phyloP scores from a whole-genome alignment of 2,113 vertebrate species.

The Mustelus asterias region DNA sequence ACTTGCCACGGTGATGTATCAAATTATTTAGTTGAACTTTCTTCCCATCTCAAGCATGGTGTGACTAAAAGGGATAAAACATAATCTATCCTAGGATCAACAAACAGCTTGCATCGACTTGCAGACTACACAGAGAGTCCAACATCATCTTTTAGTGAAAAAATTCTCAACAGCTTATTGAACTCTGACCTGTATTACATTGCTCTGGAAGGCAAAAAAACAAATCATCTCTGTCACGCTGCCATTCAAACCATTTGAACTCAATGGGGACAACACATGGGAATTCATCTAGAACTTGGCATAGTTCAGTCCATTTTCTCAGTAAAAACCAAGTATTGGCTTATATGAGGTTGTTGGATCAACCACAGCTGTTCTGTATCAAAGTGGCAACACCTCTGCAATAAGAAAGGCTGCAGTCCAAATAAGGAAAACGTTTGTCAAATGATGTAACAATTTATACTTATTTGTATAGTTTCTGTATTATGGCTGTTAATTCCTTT shows the following conservation, averaged over 20 bases:
- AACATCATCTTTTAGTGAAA: background rate
- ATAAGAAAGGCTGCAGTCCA: background rate
- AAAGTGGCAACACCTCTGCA: background rate
- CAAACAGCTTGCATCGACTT: background rate
- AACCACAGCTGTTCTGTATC: constrained; percentile 1
- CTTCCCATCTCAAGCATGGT: background rate
- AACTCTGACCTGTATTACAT: background rate
- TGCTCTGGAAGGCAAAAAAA: constrained; percentile 1
- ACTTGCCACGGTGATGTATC: background rate
- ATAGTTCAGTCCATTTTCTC: background rate
- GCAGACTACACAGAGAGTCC: background rate
- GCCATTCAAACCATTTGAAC: background rate
- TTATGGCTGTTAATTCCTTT: background rate
- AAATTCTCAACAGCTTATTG: constrained; percentile 17
- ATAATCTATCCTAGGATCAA: background rate
- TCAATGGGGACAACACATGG: background rate
- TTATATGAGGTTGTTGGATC: background rate
- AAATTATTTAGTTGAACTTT: background rate
- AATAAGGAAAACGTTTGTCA: background rate
- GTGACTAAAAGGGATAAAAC: background rate
- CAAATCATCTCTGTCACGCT: background rate
- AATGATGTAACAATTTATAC: background rate
- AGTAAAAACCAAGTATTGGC: background rate
- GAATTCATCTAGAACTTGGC: background rate
- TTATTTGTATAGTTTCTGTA: background rate